phyloP scores from a whole-genome alignment of 2,113 vertebrate genomes.

The Bombycilla garrulus region DNA sequence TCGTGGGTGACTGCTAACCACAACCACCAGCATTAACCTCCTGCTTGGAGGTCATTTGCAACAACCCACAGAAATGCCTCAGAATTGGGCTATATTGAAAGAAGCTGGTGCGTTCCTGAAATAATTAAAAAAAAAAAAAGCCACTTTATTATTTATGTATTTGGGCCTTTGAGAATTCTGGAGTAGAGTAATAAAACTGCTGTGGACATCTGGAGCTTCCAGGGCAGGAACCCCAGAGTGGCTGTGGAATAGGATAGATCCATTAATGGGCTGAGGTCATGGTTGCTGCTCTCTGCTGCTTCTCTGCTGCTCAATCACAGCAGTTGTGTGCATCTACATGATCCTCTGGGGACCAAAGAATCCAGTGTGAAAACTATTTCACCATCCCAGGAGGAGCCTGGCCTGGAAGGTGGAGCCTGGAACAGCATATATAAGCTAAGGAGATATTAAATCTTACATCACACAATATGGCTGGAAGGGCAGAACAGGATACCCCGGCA shows the following conservation, averaged over 20 bases:
- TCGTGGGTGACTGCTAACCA: slow-evolving; percentile 52
- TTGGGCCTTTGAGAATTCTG: slow-evolving; percentile 2
- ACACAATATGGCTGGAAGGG: background rate
- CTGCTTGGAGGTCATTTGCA: slow-evolving; percentile 56
- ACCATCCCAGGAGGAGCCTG: background rate
- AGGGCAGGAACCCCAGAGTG: slow-evolving; percentile 1
- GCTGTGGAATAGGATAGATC: background rate
- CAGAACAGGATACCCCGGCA: background rate
- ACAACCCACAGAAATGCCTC: slow-evolving; percentile 49
- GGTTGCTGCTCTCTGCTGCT: background rate
- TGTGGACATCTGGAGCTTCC: slow-evolving; percentile 23
- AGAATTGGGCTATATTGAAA: slow-evolving; percentile 10
- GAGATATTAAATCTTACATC: background rate
- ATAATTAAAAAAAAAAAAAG: background rate
- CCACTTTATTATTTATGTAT: background rate
- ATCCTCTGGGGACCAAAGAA: background rate
- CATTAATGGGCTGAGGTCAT: background rate
- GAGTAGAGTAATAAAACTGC: background rate
- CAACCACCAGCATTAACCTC: slow-evolving; percentile 56
- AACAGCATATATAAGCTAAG: background rate
- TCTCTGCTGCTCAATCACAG: background rate
- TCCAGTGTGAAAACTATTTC: background rate
- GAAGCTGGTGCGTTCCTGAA: background rate
- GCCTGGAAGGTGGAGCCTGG: background rate
- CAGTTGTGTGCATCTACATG: background rate